Evolutionary conservation across 2,888 invertebrate species (phyloP), one percentile per base, ranked within the genome.

Genomic region (Hypolimnas misippus): DNA sequence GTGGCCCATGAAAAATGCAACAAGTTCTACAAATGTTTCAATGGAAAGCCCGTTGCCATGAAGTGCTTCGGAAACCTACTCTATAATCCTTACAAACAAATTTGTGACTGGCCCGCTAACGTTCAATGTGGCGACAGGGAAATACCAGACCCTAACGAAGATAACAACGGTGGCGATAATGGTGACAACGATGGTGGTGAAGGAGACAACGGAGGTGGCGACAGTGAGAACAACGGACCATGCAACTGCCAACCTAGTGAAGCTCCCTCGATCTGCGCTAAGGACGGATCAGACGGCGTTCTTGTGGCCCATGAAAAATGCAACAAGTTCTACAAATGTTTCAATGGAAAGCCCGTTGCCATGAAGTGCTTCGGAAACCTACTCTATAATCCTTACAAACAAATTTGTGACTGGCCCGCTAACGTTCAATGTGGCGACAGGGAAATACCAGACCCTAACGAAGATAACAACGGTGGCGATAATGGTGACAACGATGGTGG

Each of bases 91-190:
- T 21, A 57, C 10, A 76, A 61, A 2, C 55, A 69, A 5, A 63
- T 58, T 4, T 83, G 83, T 63, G 81, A 82, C 33, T 82, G 77
- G 78, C 70, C 81, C 6, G 40, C 57, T 2, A 73, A 71, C 14
- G 79, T 79, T 3, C 57, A 75, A 6, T 79, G 79, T 42, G 74
- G 73, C 7, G 69, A 75, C 19, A 69, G 76, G 17, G 55, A 60
- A 0, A 68, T 71, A 46, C 59, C 31, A 1, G 62, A 56, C 4
- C 52, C 53, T 19, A 68, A 62, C 0, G 66, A 66, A 7, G 61
- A 62, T 10, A 44, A 52, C 10, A 38, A 59, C 1, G 63, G 33
- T 5, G 10, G 7, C 4, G 57, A 31, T 19, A 56, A 51, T 8
- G 66, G 60, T 1, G 60, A 64, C 0, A 64, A 61, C 2, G 42